These are phyloP conservation scores for Dichetophora obliterata DNA, from an alignment of 2,888 invertebrate species.

Conservation along the genomic window DNA sequence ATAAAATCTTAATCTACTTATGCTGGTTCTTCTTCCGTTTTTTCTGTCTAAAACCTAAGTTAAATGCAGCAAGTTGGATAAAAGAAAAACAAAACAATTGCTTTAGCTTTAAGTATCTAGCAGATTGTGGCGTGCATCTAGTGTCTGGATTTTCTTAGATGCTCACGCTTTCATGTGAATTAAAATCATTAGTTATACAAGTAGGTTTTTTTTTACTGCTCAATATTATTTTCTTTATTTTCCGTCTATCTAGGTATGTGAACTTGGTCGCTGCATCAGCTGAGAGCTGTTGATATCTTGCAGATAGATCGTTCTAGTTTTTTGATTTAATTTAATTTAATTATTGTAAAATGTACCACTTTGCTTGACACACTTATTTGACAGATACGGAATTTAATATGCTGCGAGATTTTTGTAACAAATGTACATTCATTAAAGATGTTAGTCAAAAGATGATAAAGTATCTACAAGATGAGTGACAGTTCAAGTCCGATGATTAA, in stretches of 20 bases:
- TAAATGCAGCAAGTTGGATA: not conserved
- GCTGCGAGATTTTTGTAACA: too few relatives aligned
- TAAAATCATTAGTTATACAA: constrained; percentile 16
- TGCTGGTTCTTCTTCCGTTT: not conserved
- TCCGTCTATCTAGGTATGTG: too few relatives aligned
- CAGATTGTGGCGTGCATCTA: not conserved
- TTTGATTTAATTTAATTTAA: not conserved
- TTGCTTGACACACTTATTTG: too few relatives aligned
- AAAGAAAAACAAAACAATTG: not conserved
- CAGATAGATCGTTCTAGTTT: not conserved
- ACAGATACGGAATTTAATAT: too few relatives aligned
- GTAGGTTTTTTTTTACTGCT: not conserved
- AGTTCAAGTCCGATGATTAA: too few relatives aligned
- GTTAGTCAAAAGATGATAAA: too few relatives aligned
- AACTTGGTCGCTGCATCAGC: too few relatives aligned
- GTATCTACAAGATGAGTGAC: too few relatives aligned
- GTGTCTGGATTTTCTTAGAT: not conserved
- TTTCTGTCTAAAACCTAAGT: not conserved
- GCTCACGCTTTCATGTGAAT: constrained; percentile 19
- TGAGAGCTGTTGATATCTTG: not conserved
- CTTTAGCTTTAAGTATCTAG: not conserved
- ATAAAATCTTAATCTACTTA: not conserved
- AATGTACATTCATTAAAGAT: too few relatives aligned
- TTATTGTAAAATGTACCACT: not conserved
- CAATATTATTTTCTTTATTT: not conserved